These are phyloP conservation scores for Heteractis magnifica DNA, from an alignment of 92 coral and sea anemone genomes.

Conservation along the genomic window DNA sequence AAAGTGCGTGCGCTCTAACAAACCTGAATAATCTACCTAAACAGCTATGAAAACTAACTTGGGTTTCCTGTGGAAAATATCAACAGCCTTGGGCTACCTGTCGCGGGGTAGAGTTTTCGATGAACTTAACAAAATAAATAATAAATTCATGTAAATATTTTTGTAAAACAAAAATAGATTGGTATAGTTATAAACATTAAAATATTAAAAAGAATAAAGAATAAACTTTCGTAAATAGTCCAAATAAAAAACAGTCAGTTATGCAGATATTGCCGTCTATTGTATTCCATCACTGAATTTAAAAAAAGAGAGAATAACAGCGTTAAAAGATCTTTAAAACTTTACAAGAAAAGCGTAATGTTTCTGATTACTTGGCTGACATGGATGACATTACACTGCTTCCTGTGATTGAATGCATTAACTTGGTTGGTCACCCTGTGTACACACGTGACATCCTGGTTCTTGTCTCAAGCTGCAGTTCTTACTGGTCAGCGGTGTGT, in stretches of 20 bases:
- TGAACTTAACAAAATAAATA: not conserved
- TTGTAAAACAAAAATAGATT: not conserved
- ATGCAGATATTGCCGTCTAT: no score
- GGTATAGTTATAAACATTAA: not conserved
- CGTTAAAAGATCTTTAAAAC: no score
- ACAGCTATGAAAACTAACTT: not conserved
- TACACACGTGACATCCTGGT: not conserved
- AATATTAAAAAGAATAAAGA: no score
- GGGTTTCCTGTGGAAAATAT: not conserved
- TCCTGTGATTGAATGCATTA: not conserved
- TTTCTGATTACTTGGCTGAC: not conserved
- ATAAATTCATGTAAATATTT: constrained; percentile 14
- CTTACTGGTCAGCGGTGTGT: constrained; percentile 24
- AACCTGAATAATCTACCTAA: not conserved
- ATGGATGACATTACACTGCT: not conserved
- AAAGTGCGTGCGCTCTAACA: no score
- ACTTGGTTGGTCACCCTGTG: constrained; percentile 2
- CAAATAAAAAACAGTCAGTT: no score
- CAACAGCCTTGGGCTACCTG: constrained; percentile 4
- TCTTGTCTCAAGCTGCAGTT: constrained; percentile 4
- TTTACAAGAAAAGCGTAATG: no score
- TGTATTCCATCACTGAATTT: no score
- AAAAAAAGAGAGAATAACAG: no score
- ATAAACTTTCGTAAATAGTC: not conserved
- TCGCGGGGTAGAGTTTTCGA: not conserved